Evolutionary conservation across 1,140 invertebrate species (phyloP), one percentile per base, ranked within the genome.

Genomic region (Charaxes varanes): DNA sequence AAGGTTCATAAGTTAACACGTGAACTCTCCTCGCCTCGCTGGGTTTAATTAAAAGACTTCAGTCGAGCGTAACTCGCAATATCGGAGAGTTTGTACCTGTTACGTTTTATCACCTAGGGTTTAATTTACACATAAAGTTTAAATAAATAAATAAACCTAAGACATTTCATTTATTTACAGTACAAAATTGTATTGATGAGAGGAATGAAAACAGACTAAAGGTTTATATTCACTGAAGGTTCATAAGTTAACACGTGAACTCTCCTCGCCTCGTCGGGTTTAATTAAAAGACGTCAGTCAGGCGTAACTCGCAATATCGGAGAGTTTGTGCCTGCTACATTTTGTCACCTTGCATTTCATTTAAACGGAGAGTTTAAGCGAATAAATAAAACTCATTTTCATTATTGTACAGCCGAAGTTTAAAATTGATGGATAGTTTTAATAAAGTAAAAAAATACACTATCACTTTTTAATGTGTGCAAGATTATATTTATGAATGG

Each of bases 271-370:
- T 37, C 41, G 41, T 50, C 52, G 16, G 28, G 36, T 53, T 76
- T 80, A 80, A 80, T 77, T 80, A 77, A 80, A 80, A 77, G 69
- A 66, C 71, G 73, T 71, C 69, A 73, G 54, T 77, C 69, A 78
- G 62, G 53, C 69, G 76, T 70, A 61, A 67, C 55, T 69, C 55
- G 69, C 67, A 67, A 71, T 80, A 80, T 76, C 58, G 65, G 57
- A 53, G 57, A 55, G 55, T 66, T 68, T 71, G 64, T 62, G 59
- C 53, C 53, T 49, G 46, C 44, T 54, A 63, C 55, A 46, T 52
- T 53, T 56, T 47, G 41, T 61, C 60, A 58, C 52, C 34, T 47
- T 33, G 28, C 26, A 35, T 51, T 43, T 40, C 36, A 8, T 12
- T 35, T 26, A 41, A 24, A 43, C 21, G 34, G 33, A 35, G n/a